Evolutionary conservation across 2,797 vertebrate genomes (phyloP).

Genomic region (Danio tinwini): DNA sequence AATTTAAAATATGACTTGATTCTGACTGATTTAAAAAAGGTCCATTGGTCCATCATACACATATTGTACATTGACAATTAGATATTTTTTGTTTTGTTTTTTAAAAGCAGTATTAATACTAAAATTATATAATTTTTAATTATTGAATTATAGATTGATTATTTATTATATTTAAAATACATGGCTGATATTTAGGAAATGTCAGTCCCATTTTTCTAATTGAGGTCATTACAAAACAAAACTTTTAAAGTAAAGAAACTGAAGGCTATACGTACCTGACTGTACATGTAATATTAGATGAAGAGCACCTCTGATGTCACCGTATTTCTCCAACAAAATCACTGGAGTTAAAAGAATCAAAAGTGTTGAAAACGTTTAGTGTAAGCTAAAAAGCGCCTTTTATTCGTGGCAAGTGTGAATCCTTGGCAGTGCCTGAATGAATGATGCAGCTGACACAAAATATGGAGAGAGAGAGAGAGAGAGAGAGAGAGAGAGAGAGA

Average conservation of each 20-base stretch:
- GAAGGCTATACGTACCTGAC: constrained; percentile 35
- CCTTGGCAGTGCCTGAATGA: constrained; percentile 41
- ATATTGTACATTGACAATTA: background rate
- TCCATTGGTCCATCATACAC: background rate
- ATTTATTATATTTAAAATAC: background rate
- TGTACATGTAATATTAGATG: background rate
- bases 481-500: constrained; percentile 26
- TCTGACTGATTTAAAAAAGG: background rate
- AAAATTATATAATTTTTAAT: background rate
- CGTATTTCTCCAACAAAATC: background rate
- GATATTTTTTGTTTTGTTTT: background rate
- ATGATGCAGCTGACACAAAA: constrained; percentile 38
- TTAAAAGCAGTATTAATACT: background rate
- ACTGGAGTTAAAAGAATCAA: background rate
- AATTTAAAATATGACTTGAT: background rate
- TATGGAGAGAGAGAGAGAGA: background rate
- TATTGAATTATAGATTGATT: no score
- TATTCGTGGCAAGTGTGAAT: constrained; percentile 27
- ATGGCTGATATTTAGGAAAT: background rate
- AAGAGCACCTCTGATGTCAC: background rate
- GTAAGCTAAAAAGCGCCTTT: background rate
- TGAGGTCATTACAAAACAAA: background rate
- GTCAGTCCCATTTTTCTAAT: background rate
- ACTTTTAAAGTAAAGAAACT: background rate
- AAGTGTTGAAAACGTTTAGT: background rate